Evolutionary conservation across 2,888 invertebrate genomes (phyloP).

Genomic region (Acanthopleura granulata): DNA sequence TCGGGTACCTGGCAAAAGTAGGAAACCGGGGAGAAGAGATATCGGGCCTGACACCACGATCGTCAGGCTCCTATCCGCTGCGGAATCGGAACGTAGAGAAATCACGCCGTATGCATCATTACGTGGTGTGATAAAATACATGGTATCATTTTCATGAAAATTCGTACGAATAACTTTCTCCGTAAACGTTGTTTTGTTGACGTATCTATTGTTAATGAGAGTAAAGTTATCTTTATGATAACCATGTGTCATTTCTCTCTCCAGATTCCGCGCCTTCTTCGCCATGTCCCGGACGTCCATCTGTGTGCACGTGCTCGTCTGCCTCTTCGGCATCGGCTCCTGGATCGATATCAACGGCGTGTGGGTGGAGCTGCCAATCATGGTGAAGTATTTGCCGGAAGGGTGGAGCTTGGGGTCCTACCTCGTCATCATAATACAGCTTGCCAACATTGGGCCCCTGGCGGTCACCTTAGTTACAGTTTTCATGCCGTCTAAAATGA

Average conservation of each 20-base stretch:
- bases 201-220: no score
- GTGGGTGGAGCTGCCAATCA: slow-evolving; percentile 88
- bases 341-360: slow-evolving; percentile 92
- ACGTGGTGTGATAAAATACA: no score
- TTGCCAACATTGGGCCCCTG: slow-evolving; percentile 85
- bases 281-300: background rate
- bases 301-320: slow-evolving; percentile 74
- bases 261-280: background rate
- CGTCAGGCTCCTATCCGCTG: no score
- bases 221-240: no score
- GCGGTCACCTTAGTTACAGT: slow-evolving; percentile 71
- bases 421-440: slow-evolving; percentile 84
- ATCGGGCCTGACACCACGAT: no score
- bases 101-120: no score
- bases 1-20: no score
- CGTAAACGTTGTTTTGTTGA: no score
- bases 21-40: no score
- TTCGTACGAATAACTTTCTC: no score
- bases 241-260: background rate
- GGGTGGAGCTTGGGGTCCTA: slow-evolving; percentile 88
- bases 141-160: no score
- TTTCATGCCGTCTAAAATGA: slow-evolving; percentile 3
- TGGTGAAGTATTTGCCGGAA: slow-evolving; percentile 86
- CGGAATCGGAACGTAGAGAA: no score
- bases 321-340: slow-evolving; percentile 77